Evolutionary conservation across 2,888 invertebrate species (phyloP), one percentile per base, ranked within the genome.

Genomic region (Drosophila macrospina): DNA sequence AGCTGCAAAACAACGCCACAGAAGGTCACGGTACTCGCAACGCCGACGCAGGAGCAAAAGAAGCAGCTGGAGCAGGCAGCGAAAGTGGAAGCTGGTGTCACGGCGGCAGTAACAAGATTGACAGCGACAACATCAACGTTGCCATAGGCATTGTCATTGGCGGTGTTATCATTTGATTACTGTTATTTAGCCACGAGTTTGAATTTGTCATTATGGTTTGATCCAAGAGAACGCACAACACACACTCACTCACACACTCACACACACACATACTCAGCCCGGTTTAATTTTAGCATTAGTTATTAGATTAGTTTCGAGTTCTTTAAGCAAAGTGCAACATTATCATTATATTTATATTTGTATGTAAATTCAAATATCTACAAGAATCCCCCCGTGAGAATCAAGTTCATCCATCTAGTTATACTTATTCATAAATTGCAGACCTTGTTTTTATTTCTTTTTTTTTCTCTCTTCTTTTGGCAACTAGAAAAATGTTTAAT

Each of bases 231-330:
- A 70, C 78, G 79, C 84, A 83, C 78, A 82, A 54, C 28, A 69
- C 50, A 41, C 24, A 45, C 39, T 32, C 30, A 47, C n/a, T n/a
- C n/a, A 51, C 37, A 69, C 50, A 41, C 24, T 45, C 45, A 37
- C 24, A 65, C 41, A 65, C 60, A 56, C 47, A 60, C 28, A 41
- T 37, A 54, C 6, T 15, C 48, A 52, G 52, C 67, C 75, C 76
- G 62, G 87, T 75, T 86, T 81, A 64, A 77, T 75, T 84, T 83
- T 84, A 86, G 71, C 39, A 41, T 69, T 74, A 86, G 70, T 80
- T 73, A 48, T 59, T 86, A 78, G 78, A 28, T 76, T 83, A 81
- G 85, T 67, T 50, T 57, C 62, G 39, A 62, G 57, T 74, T 41
- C 56, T 57, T 65, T 67, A 68, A 80, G 72, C 55, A 75, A 69